These are phyloP conservation scores for Limanda limanda DNA, from an alignment of 2,113 vertebrate genomes.

Conservation along the genomic window DNA sequence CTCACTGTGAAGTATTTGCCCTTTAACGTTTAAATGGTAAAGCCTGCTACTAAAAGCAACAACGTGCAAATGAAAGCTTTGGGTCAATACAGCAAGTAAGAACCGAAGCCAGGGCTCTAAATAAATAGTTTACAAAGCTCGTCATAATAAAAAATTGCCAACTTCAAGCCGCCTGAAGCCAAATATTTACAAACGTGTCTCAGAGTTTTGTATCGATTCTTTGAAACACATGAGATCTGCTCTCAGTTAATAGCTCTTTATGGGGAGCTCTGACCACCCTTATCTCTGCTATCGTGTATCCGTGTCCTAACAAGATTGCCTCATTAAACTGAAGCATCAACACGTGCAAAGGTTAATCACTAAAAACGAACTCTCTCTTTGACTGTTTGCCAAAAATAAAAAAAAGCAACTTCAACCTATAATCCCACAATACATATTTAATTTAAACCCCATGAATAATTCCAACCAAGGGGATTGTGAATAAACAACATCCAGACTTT, in stretches of 20 bases:
- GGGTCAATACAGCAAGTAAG: neutral
- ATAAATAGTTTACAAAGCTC: constrained; percentile 8
- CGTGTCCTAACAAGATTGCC: constrained; percentile 41
- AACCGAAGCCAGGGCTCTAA: neutral
- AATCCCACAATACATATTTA: neutral
- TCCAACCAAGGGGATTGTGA: neutral
- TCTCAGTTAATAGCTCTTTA: constrained; percentile 44
- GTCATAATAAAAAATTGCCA: constrained; percentile 17
- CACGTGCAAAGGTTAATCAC: constrained; percentile 63
- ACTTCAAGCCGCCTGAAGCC: neutral
- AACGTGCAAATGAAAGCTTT: neutral
- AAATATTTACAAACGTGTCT: constrained; percentile 50
- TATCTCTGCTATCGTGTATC: constrained; percentile 58
- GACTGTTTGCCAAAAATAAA: constrained; percentile 28
- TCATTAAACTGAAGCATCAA: constrained; percentile 59
- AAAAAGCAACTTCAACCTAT: neutral
- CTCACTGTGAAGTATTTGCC: too few relatives aligned
- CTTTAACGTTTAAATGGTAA: too few relatives aligned
- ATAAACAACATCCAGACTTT: neutral
- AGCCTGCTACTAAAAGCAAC: too few relatives aligned
- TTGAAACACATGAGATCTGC: constrained; percentile 9
- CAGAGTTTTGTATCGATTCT: constrained; percentile 9
- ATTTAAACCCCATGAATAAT: neutral
- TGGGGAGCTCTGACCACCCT: constrained; percentile 31
- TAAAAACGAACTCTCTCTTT: neutral